These are phyloP conservation scores for Cremastinae sp. DNA, from an alignment of 2,888 invertebrate species.

Conservation along the genomic window DNA sequence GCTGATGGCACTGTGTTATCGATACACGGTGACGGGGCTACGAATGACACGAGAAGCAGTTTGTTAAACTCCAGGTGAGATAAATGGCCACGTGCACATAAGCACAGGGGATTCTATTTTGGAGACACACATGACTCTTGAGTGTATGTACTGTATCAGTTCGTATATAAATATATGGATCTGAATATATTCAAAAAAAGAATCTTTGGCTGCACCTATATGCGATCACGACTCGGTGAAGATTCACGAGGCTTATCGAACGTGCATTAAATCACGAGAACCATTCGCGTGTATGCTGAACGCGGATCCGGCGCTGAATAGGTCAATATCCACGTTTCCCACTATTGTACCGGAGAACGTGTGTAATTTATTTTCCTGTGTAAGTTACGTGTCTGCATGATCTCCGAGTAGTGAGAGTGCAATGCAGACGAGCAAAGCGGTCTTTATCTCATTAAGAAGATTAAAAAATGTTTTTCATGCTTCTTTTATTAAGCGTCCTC, in stretches of 20 bases:
- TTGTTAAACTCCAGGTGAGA: constrained; percentile 48
- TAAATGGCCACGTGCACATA: constrained; percentile 44
- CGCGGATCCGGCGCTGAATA: constrained; percentile 72
- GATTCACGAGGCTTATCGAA: constrained; percentile 67
- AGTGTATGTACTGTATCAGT: neutral
- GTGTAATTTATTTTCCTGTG: constrained; percentile 23
- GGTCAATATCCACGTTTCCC: constrained; percentile 71
- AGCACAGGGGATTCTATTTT: constrained; percentile 41
- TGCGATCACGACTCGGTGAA: constrained; percentile 58
- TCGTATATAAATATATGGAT: constrained; percentile 15
- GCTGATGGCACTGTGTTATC: constrained; percentile 28
- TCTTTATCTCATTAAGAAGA: neutral
- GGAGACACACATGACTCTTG: constrained; percentile 26
- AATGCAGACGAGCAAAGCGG: too few species aligned
- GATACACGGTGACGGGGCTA: constrained; percentile 45
- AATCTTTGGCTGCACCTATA: constrained; percentile 52
- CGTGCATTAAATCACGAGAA: constrained; percentile 67
- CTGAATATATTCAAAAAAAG: constrained; percentile 32
- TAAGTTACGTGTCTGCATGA: neutral
- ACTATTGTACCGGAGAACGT: constrained; percentile 63
- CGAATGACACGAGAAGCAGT: constrained; percentile 25
- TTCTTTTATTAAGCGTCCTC: constrained; percentile 33
- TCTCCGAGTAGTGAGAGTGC: too few species aligned
- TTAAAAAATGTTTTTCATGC: constrained; percentile 3
- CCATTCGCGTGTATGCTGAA: constrained; percentile 43